Conservation (phyloP, 2,888 invertebrate species). For the Zaprionus obscuricornis region DNA sequence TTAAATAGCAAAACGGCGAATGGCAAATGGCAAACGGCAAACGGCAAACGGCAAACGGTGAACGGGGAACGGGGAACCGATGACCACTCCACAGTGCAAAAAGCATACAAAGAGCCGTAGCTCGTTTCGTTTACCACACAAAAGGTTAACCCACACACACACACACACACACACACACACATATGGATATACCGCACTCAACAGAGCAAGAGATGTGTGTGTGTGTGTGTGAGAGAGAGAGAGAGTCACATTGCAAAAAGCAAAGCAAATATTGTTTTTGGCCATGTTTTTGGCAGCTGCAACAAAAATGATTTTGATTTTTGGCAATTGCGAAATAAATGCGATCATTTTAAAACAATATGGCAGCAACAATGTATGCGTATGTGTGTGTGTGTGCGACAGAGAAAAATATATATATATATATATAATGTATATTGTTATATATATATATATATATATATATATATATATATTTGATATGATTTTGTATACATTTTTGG, state of each 20-base stretch:
- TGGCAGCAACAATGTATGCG: constrained; percentile 38
- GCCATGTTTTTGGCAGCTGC: constrained; percentile 66
- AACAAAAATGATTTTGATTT: constrained; percentile 69
- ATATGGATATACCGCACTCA: constrained; percentile 5
- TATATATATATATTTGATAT: constrained; percentile 56
- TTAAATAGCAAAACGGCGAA: too few species aligned
- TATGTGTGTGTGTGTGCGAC: constrained; percentile 8
- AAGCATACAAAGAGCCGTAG: constrained; percentile 62
- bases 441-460: not conserved
- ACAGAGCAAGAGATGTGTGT: too few species aligned
- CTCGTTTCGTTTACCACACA: constrained; percentile 65
- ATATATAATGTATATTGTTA: not conserved
- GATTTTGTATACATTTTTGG: constrained; percentile 67
- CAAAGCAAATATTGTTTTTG: constrained; percentile 67
- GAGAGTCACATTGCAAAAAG: too few species aligned
- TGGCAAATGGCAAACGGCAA: too few species aligned
- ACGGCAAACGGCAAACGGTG: too few species aligned
- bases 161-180: constrained; percentile 9
- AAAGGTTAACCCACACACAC: constrained; percentile 62
- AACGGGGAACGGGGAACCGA: too few species aligned
- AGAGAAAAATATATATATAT: not conserved
- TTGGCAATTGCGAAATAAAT: constrained; percentile 68
- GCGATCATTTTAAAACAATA: constrained; percentile 71
- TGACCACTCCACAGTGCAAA: constrained; percentile 56
- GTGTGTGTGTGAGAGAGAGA: not conserved